Evolutionary conservation across 2,888 invertebrate genomes (phyloP), one percentile per base, ranked within the genome.

Genomic region (Microctonus hyperodae): DNA sequence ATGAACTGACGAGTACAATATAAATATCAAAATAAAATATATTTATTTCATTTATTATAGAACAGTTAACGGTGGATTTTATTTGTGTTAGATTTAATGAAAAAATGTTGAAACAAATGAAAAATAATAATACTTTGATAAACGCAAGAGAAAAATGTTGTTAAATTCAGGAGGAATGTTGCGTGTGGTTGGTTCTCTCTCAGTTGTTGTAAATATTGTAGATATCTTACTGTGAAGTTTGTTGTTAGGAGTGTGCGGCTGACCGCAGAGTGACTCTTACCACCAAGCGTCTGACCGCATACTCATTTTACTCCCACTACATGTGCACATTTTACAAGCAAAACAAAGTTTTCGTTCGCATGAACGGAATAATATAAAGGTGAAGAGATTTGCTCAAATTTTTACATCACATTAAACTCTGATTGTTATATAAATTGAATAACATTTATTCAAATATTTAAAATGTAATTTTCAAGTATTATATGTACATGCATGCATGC

Each of bases 201-300:
- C 13, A 22, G 23, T 25, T 3, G 51, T 2, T n/a, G n/a, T n/a
- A n/a, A 9, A 51, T 23, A 23, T 51, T 9, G 51, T n/a, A 51
- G 23, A 23, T 23, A 51, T 51, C 51, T 23, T 51, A 23, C 6
- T 51, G 51, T 13, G 11, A 51, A 51, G 51, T 51, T 51, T 25
- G 51, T 51, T 51, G 51, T 51, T n/a, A 2, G 23, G 13, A 51
- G 51, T n/a, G 7, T 37, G 22, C 25, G 58, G 35, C 58, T 35
- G 37, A 37, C 58, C 58, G 20, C 22, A 58, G 23, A 35, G 37
- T 28, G 59, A 60, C 59, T 60, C 59, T 31, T 48, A 48, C 31
- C 59, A 60, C 59, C 25, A 23, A 20, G 25, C 23, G 58, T 37
- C 58, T 58, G 59, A 23, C 44, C 40, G 44, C 55, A 31, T 4